A percentile compares a stretch with the other conserved stretches of the same genome.
phyloP scores from a whole-genome alignment of 2,888 invertebrate species.

The Trachelus tabidus region DNA sequence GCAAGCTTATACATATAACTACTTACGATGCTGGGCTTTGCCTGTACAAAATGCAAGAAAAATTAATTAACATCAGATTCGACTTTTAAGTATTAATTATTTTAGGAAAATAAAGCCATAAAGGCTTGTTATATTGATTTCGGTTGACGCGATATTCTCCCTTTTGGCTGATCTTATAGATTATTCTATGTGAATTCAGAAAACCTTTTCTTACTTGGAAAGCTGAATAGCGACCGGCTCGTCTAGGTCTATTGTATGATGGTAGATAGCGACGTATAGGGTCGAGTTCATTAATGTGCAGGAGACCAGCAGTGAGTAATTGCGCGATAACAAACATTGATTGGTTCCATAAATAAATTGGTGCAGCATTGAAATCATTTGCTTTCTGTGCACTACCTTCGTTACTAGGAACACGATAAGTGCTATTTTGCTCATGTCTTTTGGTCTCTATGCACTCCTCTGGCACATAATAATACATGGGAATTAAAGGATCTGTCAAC shows the following conservation, averaged over 20 bases:
- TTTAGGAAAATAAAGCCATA: constrained; percentile 9
- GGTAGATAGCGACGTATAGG: constrained; percentile 95
- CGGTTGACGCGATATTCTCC: not conserved
- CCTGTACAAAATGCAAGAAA: constrained; percentile 65
- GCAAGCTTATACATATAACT: constrained; percentile 41
- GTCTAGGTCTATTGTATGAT: constrained; percentile 92
- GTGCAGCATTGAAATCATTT: constrained; percentile 33
- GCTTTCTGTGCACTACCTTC: constrained; percentile 67
- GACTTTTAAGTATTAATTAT: not conserved
- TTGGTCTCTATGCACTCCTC: constrained; percentile 80
- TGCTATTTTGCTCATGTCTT: constrained; percentile 76
- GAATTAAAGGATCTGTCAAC: constrained; percentile 85
- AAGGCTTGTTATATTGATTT: constrained; percentile 5
- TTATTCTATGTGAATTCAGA: constrained; percentile 5
- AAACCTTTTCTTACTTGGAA: constrained; percentile 81
- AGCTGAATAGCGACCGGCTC: constrained; percentile 94
- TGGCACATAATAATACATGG: constrained; percentile 92
- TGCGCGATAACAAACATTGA: constrained; percentile 95
- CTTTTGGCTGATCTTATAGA: not conserved
- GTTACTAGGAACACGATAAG: constrained; percentile 73
- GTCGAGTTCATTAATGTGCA: constrained; percentile 95
- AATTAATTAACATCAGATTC: constrained; percentile 13
- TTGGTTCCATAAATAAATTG: constrained; percentile 83
- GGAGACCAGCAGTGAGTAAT: constrained; percentile 86
- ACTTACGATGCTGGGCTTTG: constrained; percentile 74